phyloP scores from a whole-genome alignment of 2,888 invertebrate genomes.

The Papilio gigon region DNA sequence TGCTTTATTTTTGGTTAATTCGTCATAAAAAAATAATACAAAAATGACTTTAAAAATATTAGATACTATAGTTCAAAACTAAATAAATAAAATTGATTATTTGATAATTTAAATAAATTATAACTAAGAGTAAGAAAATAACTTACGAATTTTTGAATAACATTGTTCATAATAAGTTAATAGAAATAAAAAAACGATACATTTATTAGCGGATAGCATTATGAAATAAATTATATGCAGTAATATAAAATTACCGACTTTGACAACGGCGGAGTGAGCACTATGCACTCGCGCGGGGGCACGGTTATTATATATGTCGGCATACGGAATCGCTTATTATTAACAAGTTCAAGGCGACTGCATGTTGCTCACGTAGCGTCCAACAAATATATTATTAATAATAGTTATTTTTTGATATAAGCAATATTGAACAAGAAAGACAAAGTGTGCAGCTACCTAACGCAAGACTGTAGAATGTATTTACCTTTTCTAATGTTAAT shows the following conservation, averaged over 20 bases:
- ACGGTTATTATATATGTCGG: slow-evolving; percentile 51
- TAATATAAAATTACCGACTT: slow-evolving; percentile 46
- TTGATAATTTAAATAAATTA: neutral
- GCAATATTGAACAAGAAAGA: neutral
- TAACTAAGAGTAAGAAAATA: slow-evolving; percentile 6
- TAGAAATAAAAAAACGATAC: slow-evolving; percentile 30
- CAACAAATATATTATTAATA: slow-evolving; percentile 34
- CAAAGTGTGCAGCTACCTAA: neutral
- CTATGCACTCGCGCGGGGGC: slow-evolving; percentile 40
- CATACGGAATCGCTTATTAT: slow-evolving; percentile 46
- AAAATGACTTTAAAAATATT: neutral
- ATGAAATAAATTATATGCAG: slow-evolving; percentile 9
- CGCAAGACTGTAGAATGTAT: no score
- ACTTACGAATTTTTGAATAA: slow-evolving; percentile 46
- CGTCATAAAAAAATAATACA: no score
- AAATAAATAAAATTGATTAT: neutral
- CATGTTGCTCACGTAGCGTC: slow-evolving; percentile 41
- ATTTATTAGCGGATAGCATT: slow-evolving; percentile 31
- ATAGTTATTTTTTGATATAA: slow-evolving; percentile 24
- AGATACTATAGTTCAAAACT: neutral
- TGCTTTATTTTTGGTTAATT: no score
- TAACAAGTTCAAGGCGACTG: slow-evolving; percentile 48
- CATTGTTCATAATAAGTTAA: slow-evolving; percentile 25
- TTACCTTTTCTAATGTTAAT: no score
- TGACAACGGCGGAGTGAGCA: slow-evolving; percentile 44